Evolutionary conservation across 2,888 invertebrate species (phyloP), one percentile per base, ranked within the genome.

Genomic region (Tubulanus polymorphus): DNA sequence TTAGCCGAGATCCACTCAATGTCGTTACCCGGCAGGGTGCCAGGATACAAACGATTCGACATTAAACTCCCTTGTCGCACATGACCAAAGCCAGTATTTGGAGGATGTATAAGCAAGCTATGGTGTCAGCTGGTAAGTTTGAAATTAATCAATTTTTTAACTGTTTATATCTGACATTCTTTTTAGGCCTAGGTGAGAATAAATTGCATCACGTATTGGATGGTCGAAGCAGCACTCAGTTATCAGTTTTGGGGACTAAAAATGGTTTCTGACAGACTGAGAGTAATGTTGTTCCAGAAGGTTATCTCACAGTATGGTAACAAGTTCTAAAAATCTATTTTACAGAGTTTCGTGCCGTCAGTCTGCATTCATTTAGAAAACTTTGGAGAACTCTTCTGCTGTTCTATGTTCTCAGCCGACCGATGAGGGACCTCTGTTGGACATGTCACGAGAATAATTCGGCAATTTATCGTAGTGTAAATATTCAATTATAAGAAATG

Each of bases 361-460:
- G 23, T 18, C 18, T 23, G 15, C 41, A 23, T 8, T 41, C 41
- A 23, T 41, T 41, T 23, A 41, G 41, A 41, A 41, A 23, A 20
- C 23, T 53, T 28, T 60, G 60, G 57, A 18, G 32, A 30, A 48
- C 45, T 8, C 48, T 51, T 27, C 51, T 53, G 29, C 60, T 53
- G 18, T 20, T 47, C 23, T 51, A 60, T 35, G 49, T 54, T 8
- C 41, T 52, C 2, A 48, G 52, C 3, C 25, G 20, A 29, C 62
- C 59, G 1, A 55, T 54, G 37, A 58, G 60, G 1, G 59, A 60
- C 32, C 48, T 59, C 1, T 63, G 63, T 35, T 61, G 48, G 47
- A 56, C 52, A 29, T 62, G 56, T 50, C 62, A 62, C 35, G 32
- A 51, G 23, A 51, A 54, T 53, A 54, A 48, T 30, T 27, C 37